Evolutionary conservation across 2,113 vertebrate genomes (phyloP).

Genomic region (Gopherus evgoodei): DNA sequence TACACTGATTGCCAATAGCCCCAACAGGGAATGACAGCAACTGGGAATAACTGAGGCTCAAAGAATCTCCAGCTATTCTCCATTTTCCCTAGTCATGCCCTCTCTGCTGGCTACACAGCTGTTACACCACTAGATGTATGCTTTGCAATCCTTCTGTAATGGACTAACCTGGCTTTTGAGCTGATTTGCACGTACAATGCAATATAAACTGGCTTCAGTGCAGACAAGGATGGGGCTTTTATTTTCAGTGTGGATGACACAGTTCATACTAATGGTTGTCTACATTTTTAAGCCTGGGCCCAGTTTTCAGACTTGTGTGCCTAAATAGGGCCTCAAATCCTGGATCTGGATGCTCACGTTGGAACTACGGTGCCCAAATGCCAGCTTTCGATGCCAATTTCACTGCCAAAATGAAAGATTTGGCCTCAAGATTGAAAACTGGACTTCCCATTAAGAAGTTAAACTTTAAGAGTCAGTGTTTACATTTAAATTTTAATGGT

Average conservation of each 20-base stretch:
- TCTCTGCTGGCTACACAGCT: background rate
- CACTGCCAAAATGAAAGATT: background rate
- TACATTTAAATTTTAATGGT: background rate
- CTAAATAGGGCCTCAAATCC: rapidly evolving
- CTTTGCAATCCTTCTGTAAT: background rate
- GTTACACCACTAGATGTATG: background rate
- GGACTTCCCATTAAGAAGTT: background rate
- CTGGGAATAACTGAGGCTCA: background rate
- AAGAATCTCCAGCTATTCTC: background rate
- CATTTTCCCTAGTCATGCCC: background rate
- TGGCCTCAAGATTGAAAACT: background rate
- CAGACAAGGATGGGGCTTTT: background rate
- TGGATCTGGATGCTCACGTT: background rate
- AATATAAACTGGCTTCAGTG: background rate
- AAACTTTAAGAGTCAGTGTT: background rate
- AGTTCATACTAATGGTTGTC: background rate
- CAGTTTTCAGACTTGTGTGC: background rate
- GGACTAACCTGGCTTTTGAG: background rate
- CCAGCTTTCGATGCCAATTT: background rate
- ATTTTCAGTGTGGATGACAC: background rate
- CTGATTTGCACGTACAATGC: background rate
- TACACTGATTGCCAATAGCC: background rate
- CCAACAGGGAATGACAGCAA: background rate
- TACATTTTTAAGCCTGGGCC: background rate
- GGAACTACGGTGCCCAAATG: rapidly evolving